A percentile compares a stretch with the other conserved stretches of the same genome.
Conservation (phyloP, 2,113 vertebrate genomes). For the Ranitomeya imitator region DNA sequence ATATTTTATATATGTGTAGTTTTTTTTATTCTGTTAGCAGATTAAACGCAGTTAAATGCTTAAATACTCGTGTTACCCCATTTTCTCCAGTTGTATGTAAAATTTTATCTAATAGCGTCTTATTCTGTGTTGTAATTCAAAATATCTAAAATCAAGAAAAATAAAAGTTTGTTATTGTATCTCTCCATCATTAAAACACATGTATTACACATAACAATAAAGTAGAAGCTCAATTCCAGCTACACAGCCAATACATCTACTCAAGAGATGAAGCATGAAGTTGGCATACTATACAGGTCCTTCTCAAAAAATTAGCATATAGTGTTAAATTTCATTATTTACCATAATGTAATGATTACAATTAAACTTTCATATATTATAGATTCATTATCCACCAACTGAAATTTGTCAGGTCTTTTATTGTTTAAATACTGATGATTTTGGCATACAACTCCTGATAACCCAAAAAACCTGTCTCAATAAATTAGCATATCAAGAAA, state of each 20-base stretch:
- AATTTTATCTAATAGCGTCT: no score
- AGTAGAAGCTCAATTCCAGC: neutral
- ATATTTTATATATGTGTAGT: neutral
- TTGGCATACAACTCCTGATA: no score
- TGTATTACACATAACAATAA: neutral
- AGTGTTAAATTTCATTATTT: no score
- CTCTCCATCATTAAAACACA: neutral
- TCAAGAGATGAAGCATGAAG: neutral
- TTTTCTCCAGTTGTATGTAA: neutral
- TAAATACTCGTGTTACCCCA: neutral
- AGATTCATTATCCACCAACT: no score
- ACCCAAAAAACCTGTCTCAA: no score
- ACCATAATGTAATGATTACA: no score
- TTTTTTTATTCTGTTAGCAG: neutral
- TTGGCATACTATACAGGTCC: constrained; percentile 18
- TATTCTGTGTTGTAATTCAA: neutral
- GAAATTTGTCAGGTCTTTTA: no score
- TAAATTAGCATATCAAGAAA: no score
- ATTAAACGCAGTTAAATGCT: neutral
- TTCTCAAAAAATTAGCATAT: no score
- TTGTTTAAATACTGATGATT: no score
- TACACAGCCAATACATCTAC: neutral
- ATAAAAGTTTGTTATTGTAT: neutral
- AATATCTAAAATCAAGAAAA: neutral
- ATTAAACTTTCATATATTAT: no score